phyloP scores from a whole-genome alignment of 1,140 invertebrate species.

The Lasaia peninsularis region DNA sequence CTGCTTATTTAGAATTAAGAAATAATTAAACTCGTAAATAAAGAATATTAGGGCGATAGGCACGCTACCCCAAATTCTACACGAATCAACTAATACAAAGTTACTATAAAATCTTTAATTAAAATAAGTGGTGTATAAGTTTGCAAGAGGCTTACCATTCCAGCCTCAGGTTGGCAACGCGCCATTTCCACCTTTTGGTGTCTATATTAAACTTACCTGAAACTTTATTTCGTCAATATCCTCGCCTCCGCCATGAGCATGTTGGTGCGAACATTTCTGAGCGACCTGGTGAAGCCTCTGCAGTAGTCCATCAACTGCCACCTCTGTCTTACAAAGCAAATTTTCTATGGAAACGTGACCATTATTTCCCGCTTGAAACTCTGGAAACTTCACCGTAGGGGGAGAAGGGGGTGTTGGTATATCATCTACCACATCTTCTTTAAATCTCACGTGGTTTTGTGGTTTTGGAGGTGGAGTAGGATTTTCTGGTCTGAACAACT shows the following conservation, averaged over 20 bases:
- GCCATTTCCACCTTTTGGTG: too few relatives aligned
- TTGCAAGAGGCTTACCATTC: too few relatives aligned
- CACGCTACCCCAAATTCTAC: too few relatives aligned
- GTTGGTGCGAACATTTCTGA: conserved; percentile 82
- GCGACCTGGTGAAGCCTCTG: conserved; percentile 83
- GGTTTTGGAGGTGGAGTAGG: conserved; percentile 52
- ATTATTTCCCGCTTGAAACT: conserved; percentile 70
- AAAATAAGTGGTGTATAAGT: too few relatives aligned
- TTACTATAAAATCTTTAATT: too few relatives aligned
- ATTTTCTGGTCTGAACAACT: conserved; percentile 49
- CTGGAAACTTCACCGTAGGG: conserved; percentile 63
- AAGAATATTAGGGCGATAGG: too few relatives aligned
- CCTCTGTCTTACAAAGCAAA: conserved; percentile 81
- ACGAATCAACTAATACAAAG: too few relatives aligned
- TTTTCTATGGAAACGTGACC: conserved; percentile 79
- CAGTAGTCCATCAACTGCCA: conserved; percentile 81
- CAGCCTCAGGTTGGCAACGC: too few relatives aligned
- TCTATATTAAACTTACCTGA: conserved; percentile 63
- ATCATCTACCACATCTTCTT: conserved; percentile 67
- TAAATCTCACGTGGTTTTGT: conserved; percentile 72
- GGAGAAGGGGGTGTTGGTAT: conserved; percentile 72
- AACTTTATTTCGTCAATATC: conserved; percentile 86
- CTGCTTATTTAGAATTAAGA: too few relatives aligned
- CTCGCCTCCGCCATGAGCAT: conserved; percentile 82
- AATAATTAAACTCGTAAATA: too few relatives aligned